Conservation (phyloP, 1,140 invertebrate genomes). For the Pantala flavescens region DNA sequence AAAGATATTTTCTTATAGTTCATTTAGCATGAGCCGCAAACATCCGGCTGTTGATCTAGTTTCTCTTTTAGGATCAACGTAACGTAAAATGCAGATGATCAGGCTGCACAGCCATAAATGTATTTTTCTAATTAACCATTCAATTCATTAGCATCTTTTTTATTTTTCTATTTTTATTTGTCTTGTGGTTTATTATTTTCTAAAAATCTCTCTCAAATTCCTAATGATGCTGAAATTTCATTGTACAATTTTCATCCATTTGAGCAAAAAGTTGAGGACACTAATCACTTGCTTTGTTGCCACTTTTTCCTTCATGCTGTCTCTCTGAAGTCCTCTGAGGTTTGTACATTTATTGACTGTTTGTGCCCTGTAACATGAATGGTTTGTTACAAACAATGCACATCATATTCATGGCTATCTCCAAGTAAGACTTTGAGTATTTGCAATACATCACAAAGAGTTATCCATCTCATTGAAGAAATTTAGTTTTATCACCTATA, state of each 20-base stretch:
- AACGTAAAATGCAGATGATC: too few species aligned
- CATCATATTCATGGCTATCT: background rate
- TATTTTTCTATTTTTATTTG: too few species aligned
- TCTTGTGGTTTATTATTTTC: background rate
- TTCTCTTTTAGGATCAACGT: too few species aligned
- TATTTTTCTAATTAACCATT: too few species aligned
- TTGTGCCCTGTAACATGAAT: background rate
- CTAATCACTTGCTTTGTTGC: conserved; percentile 9
- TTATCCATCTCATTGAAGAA: too few species aligned
- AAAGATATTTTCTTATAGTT: too few species aligned
- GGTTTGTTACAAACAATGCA: background rate
- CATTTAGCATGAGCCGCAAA: too few species aligned
- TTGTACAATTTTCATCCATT: background rate
- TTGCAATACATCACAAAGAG: background rate
- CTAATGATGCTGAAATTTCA: background rate
- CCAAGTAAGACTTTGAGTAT: background rate
- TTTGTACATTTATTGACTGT: conserved; percentile 10
- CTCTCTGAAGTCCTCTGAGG: background rate
- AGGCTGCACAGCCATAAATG: too few species aligned
- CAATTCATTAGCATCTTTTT: too few species aligned
- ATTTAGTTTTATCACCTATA: too few species aligned
- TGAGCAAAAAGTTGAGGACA: background rate
- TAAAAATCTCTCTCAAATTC: background rate
- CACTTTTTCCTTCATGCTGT: conserved; percentile 1
- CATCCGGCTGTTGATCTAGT: too few species aligned